Percentiles rank a stretch among this genome's conserved stretches.
Evolutionary conservation across 1,140 invertebrate species (phyloP).

Genomic region (Bombus picipes): DNA sequence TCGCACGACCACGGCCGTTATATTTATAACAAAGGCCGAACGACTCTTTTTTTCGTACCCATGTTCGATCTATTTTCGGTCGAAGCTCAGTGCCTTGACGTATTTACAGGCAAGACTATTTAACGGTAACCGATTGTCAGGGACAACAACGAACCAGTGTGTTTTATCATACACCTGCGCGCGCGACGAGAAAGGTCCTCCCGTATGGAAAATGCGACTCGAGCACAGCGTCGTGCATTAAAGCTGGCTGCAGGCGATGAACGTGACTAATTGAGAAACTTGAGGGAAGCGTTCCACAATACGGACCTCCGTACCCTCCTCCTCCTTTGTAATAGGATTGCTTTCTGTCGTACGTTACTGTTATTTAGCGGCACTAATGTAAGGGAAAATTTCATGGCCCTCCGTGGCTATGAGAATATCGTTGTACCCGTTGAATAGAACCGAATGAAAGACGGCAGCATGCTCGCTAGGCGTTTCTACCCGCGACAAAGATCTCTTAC

Average conservation of each 20-base stretch:
- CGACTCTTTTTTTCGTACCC: background rate
- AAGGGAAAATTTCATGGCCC: constrained; percentile 19
- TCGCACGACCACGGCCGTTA: too few relatives aligned
- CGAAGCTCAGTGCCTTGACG: background rate
- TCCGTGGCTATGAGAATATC: background rate
- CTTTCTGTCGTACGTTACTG: constrained; percentile 13
- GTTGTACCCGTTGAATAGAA: background rate
- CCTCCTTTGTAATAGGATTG: constrained; percentile 25
- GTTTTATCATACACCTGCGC: background rate
- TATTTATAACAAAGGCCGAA: background rate
- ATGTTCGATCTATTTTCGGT: background rate
- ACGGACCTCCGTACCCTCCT: too few relatives aligned
- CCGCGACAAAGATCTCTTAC: too few relatives aligned
- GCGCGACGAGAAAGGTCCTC: constrained; percentile 16
- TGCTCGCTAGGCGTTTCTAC: background rate
- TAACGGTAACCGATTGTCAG: constrained; percentile 12
- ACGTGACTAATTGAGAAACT: constrained; percentile 34
- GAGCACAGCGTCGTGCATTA: background rate
- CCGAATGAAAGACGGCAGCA: background rate
- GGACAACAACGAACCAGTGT: background rate
- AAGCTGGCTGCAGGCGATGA: constrained; percentile 8
- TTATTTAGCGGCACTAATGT: constrained; percentile 11
- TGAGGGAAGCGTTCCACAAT: constrained; percentile 15
- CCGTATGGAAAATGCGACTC: background rate
- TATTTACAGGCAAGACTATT: background rate